Conservation (phyloP, 2,888 invertebrate species). For the Thysanoteuthis rhombus region DNA sequence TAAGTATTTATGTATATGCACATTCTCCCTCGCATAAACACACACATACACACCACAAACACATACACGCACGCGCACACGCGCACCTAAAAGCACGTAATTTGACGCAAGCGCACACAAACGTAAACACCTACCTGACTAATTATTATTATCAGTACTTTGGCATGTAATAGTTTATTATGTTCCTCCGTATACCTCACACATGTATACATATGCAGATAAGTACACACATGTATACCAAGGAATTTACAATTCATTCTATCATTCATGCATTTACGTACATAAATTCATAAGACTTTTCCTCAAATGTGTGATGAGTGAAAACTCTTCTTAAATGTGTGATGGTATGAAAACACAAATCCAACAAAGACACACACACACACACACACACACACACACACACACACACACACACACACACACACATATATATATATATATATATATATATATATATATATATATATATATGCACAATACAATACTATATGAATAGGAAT, state of each 20-base stretch:
- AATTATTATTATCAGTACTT: background rate
- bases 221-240: background rate
- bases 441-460: background rate
- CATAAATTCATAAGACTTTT: background rate
- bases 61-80: background rate
- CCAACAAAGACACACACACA: no score
- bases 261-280: background rate
- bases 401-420: background rate
- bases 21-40: background rate
- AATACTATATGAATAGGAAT: no score
- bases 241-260: background rate
- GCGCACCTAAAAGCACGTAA: background rate
- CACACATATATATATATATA: background rate
- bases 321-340: background rate
- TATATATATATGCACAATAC: no score
- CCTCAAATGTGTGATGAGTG: background rate
- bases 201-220: background rate
- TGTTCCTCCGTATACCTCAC: background rate
- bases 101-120: background rate
- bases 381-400: no score
- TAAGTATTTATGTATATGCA: background rate
- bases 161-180: background rate
- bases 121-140: background rate
- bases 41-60: background rate
- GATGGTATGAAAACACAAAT: no score